Conservation (phyloP, 2,797 vertebrate genomes). For the Clarias pachynema region DNA sequence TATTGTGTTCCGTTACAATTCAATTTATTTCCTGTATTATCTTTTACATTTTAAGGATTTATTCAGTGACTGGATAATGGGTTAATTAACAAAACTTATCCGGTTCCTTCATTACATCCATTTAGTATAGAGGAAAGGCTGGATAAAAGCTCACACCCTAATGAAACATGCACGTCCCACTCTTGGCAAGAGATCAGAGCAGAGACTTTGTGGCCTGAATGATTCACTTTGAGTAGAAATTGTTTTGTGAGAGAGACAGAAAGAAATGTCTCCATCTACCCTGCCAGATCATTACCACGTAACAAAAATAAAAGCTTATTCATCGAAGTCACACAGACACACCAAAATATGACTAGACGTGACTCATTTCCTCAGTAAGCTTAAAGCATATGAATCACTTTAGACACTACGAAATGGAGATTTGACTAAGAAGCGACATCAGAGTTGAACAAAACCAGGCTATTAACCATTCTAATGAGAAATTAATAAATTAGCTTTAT, state of each 20-base stretch:
- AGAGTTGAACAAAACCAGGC: not conserved
- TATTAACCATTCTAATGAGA: not conserved
- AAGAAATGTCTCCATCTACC: slow-evolving; percentile 11
- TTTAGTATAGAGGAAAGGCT: not conserved
- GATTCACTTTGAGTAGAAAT: slow-evolving; percentile 20
- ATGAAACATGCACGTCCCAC: slow-evolving; percentile 29
- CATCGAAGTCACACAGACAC: not conserved
- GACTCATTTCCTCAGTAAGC: slow-evolving; percentile 22
- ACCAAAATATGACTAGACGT: slow-evolving; percentile 17
- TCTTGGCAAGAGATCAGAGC: slow-evolving; percentile 27
- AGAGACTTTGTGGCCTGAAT: slow-evolving; percentile 8
- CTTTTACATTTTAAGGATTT: not conserved
- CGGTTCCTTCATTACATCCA: slow-evolving; percentile 35
- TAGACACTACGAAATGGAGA: not conserved
- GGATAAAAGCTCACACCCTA: slow-evolving; percentile 1
- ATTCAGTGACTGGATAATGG: slow-evolving; percentile 26
- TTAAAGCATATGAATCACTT: slow-evolving; percentile 14
- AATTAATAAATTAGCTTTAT: not conserved
- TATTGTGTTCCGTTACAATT: not conserved
- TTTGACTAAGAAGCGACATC: not conserved
- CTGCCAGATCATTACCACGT: slow-evolving; percentile 7
- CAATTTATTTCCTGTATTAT: slow-evolving; percentile 8
- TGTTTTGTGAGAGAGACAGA: slow-evolving; percentile 8
- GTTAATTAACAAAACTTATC: slow-evolving; percentile 45
- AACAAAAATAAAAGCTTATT: slow-evolving; percentile 36